A percentile compares a stretch with the other conserved stretches of the same genome.
Evolutionary conservation across 2,888 invertebrate species (phyloP).

Genomic region (Torymus tubicola): DNA sequence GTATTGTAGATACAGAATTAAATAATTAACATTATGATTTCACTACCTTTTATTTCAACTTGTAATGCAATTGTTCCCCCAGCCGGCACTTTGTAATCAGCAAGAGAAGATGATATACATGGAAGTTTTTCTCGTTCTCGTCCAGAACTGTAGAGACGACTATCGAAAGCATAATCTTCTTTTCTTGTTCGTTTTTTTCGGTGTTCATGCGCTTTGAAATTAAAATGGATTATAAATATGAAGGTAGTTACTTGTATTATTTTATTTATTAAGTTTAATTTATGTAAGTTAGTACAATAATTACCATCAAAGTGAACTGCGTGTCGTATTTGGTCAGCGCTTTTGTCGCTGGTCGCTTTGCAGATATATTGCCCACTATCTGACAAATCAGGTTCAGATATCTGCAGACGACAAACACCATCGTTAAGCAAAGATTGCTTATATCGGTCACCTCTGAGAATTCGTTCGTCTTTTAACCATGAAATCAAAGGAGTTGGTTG

Average conservation of each 20-base stretch:
- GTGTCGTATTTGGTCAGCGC: slow-evolving; percentile 85
- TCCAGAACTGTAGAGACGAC: slow-evolving; percentile 15
- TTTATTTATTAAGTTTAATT: too few species aligned
- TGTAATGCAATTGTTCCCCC: slow-evolving; percentile 90
- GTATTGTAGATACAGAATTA: too few species aligned
- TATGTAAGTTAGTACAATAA: neutral
- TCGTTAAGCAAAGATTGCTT: slow-evolving; percentile 84
- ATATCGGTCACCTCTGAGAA: slow-evolving; percentile 80
- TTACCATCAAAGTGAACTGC: slow-evolving; percentile 83
- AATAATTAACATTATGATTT: neutral
- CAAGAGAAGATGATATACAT: slow-evolving; percentile 83
- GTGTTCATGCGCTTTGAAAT: slow-evolving; percentile 58
- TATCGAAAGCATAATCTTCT: slow-evolving; percentile 40
- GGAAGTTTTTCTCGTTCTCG: slow-evolving; percentile 76
- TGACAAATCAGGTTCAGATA: slow-evolving; percentile 81
- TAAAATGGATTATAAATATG: neutral
- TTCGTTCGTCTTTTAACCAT: slow-evolving; percentile 86
- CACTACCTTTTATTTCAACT: slow-evolving; percentile 84
- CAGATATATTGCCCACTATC: slow-evolving; percentile 88
- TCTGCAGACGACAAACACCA: slow-evolving; percentile 84
- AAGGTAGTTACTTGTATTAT: too few species aligned
- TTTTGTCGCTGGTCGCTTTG: slow-evolving; percentile 83
- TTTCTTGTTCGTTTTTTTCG: slow-evolving; percentile 31
- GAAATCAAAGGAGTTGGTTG: slow-evolving; percentile 85
- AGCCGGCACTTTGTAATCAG: slow-evolving; percentile 84